Percentiles rank a stretch among this genome's conserved stretches.
These are phyloP conservation scores for Emberiza fucata DNA, from an alignment of 2,113 vertebrate genomes.

Conservation along the genomic window DNA sequence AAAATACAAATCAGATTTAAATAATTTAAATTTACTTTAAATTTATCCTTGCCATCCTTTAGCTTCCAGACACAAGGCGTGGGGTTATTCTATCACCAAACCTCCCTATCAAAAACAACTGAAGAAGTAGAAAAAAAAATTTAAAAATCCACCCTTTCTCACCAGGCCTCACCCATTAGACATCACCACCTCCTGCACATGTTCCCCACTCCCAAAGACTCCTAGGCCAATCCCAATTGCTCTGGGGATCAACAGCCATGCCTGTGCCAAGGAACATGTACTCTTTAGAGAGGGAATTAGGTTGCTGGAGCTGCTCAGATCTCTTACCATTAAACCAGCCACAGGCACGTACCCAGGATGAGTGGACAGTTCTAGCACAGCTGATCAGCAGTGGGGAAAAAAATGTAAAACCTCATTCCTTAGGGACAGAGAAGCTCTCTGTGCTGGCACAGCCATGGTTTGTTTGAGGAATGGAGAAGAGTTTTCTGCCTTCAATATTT, in stretches of 20 bases:
- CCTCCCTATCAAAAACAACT: background rate
- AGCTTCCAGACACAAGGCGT: background rate
- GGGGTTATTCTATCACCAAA: background rate
- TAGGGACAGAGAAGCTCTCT: background rate
- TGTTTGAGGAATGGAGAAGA: background rate
- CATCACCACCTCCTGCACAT: rapidly evolving
- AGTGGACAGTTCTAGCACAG: background rate
- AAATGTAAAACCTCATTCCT: background rate
- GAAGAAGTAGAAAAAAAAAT: background rate
- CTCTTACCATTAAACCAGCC: background rate
- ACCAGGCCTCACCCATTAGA: background rate
- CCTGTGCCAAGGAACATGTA: background rate
- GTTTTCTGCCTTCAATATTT: background rate
- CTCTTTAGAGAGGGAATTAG: background rate
- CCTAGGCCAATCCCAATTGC: background rate
- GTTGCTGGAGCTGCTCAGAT: background rate
- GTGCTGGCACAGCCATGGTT: background rate
- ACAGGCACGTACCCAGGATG: background rate
- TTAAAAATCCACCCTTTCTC: background rate
- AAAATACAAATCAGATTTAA: background rate
- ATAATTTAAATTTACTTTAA: background rate
- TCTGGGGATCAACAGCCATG: background rate
- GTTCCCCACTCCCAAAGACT: background rate
- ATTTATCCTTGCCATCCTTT: background rate
- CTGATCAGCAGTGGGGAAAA: background rate